These are phyloP conservation scores for Chiridota heheva DNA, from an alignment of 35 echinoderm and acorn worm species.

Conservation along the genomic window DNA sequence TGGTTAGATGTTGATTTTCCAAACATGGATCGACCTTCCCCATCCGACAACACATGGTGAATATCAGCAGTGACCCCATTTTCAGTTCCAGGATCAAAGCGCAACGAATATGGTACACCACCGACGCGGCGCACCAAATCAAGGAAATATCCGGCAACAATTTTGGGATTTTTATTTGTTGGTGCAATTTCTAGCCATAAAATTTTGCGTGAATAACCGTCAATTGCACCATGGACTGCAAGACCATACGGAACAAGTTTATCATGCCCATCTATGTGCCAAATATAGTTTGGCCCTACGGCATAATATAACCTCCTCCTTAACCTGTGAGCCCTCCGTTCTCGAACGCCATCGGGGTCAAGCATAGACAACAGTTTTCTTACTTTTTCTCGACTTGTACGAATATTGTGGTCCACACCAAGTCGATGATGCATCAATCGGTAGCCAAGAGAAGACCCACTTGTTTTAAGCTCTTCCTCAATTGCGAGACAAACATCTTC, in stretches of 20 bases:
- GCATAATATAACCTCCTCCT: conserved; percentile 19
- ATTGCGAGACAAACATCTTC: not conserved
- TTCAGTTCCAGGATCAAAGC: not conserved
- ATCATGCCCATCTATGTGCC: conserved; percentile 55
- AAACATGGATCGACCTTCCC: conserved; percentile 20
- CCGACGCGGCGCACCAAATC: not conserved
- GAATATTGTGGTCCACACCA: conserved; percentile 19
- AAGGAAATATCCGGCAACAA: conserved; percentile 36
- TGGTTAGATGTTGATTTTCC: conserved; percentile 49
- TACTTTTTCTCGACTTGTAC: conserved; percentile 22
- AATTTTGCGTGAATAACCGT: conserved; percentile 61
- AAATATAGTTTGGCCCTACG: conserved; percentile 59
- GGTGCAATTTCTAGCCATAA: conserved; percentile 54
- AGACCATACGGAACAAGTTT: conserved; percentile 72
- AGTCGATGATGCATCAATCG: conserved; percentile 44
- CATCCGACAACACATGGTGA: conserved; percentile 1
- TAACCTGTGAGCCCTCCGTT: conserved; percentile 17
- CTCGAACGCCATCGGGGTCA: conserved; percentile 43
- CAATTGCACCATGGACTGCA: conserved; percentile 53
- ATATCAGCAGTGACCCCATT: not conserved
- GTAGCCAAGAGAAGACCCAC: conserved; percentile 17
- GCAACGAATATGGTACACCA: not conserved
- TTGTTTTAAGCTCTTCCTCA: not conserved
- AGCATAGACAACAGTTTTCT: conserved; percentile 14
- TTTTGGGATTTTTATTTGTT: conserved; percentile 54